Evolutionary conservation across 1,140 invertebrate species (phyloP), one percentile per base, ranked within the genome.

Genomic region (Dendroctonus ponderosae): DNA sequence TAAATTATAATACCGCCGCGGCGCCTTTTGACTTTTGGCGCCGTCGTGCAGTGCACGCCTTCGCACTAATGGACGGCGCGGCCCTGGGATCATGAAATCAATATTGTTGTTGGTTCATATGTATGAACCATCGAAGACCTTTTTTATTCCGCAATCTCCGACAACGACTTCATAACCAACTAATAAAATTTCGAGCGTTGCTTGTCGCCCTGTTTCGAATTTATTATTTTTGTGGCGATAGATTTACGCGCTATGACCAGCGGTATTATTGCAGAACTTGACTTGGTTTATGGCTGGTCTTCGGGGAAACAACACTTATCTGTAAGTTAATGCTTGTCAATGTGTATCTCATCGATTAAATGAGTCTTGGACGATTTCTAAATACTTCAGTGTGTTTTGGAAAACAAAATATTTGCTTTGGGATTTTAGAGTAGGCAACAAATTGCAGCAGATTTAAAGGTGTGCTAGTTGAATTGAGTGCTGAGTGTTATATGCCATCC

Each of bases 391-490:
- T 26, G 26, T 26, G 1, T 26, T 26, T 26, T 26, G 26, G 1
- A 26, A 26, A 3, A 26, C 1, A 26, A 26, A 26, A 26, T 26
- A 26, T 26, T 26, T 26, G 48, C 44, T 38, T 12, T 48, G 50
- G 46, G 59, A 0, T 39, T 40, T 39, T 51, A n/a, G n/a, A 40
- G 46, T 7, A 41, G 8, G 57, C 57, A 61, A 51, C 48, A 61
- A 39, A 46, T 49, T 49, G 48, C 40, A 51, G 59, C 48, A 51
- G 40, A 26, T 39, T 42, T 14, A 12, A 53, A 44, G 14, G 50
- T 62, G 50, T 48, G 46, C 48, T 62, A n/a, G 49, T 37, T 44
- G 50, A 12, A 62, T 49, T 62, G 46, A 51, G 48, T 61, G 59
- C 61, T 9, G 41, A 39, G 51, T 39, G 38, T 56, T 57, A 65